These are phyloP conservation scores for Martes flavigula DNA, from an alignment of 2,797 vertebrate genomes.

Conservation along the genomic window DNA sequence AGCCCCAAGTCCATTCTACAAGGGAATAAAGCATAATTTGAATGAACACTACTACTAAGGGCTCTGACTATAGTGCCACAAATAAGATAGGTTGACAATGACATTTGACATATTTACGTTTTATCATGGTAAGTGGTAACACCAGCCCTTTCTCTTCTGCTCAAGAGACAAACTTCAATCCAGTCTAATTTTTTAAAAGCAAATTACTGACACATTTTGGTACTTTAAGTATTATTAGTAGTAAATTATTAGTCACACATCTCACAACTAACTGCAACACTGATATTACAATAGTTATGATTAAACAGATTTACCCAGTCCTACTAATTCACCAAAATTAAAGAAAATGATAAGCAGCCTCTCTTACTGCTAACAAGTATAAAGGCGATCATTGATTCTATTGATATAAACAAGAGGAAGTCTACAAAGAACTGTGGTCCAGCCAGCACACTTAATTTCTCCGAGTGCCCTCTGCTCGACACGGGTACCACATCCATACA, in stretches of 20 bases:
- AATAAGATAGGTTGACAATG: not conserved
- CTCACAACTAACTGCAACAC: not conserved
- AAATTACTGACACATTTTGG: not conserved
- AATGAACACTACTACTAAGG: not conserved
- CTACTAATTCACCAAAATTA: not conserved
- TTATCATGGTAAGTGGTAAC: not conserved
- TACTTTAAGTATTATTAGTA: not conserved
- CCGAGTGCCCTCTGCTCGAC: not conserved
- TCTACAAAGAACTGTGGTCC: not conserved
- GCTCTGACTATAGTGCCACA: not conserved
- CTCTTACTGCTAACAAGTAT: not conserved
- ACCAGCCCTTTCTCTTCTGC: not conserved
- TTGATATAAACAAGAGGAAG: not conserved
- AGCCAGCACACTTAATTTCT: not conserved
- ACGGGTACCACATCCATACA: rapidly evolving
- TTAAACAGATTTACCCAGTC: not conserved
- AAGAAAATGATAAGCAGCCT: not conserved
- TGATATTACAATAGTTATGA: not conserved
- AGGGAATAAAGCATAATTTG: not conserved
- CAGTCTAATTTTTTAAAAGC: not conserved
- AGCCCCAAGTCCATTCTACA: not conserved
- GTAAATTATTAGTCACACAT: not conserved
- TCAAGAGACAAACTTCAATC: not conserved
- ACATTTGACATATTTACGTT: not conserved
- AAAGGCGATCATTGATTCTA: not conserved